phyloP scores from a whole-genome alignment of 2,888 invertebrate species.

The Torymus auratus region DNA sequence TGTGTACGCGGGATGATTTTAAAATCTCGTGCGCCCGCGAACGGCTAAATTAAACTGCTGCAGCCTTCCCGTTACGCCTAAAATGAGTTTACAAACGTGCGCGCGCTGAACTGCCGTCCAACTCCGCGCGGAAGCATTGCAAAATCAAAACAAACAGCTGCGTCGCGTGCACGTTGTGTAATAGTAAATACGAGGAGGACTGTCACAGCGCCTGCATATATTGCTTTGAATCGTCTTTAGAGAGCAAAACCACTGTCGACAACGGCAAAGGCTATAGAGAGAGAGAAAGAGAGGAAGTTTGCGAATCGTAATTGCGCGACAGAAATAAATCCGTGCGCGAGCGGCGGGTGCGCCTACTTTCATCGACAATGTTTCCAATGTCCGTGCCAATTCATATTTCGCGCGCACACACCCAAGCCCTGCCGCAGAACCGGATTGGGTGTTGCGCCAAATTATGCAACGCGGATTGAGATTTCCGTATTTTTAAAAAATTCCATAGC shows the following conservation, averaged over 20 bases:
- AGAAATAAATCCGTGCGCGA: conserved; percentile 35
- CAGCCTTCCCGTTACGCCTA: too few species aligned
- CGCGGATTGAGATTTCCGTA: too few species aligned
- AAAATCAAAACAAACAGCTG: background rate
- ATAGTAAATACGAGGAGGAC: conserved; percentile 22
- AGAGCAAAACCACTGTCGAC: conserved; percentile 17
- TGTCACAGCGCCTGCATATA: background rate
- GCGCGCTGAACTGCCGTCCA: background rate
- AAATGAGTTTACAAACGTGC: background rate
- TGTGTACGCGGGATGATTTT: conserved; percentile 19
- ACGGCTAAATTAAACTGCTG: too few species aligned
- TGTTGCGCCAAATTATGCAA: too few species aligned
- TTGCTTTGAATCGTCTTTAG: conserved; percentile 30
- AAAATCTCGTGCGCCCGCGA: conserved; percentile 9
- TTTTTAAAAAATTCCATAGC: too few species aligned
- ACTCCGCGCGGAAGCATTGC: background rate
- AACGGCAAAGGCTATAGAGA: background rate
- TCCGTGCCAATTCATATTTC: conserved; percentile 28
- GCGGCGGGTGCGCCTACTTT: conserved; percentile 11
- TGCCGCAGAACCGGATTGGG: too few species aligned
- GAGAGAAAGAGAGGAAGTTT: conserved; percentile 23
- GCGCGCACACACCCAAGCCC: background rate
- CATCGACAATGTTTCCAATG: conserved; percentile 30
- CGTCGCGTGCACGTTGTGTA: conserved; percentile 29
- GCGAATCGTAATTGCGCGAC: conserved; percentile 42